These are phyloP conservation scores for Pangasianodon gigas DNA, from an alignment of 2,113 vertebrate species.

Conservation along the genomic window DNA sequence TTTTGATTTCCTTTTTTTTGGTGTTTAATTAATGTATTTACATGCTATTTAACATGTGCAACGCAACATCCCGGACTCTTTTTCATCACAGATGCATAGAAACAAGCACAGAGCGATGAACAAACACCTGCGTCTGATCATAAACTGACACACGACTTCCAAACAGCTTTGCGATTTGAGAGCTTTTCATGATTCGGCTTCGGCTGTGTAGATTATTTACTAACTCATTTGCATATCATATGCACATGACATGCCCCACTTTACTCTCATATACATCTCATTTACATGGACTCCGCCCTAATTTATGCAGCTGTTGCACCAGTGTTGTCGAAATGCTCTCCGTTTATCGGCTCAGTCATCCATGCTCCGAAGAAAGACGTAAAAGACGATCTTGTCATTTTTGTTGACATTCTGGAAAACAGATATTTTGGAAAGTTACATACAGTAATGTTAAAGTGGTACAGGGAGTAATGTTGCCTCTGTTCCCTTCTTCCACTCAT, in stretches of 20 bases:
- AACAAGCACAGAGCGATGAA: too few species aligned
- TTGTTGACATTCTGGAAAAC: neutral
- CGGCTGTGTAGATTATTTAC: neutral
- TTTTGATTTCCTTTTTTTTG: too few species aligned
- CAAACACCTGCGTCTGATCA: neutral
- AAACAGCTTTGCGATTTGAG: neutral
- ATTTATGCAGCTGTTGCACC: neutral
- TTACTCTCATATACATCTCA: neutral
- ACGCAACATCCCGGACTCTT: too few species aligned
- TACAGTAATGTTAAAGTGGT: neutral
- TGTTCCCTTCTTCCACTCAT: neutral
- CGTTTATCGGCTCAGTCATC: neutral
- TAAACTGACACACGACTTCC: neutral
- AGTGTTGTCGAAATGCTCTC: neutral
- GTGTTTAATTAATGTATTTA: too few species aligned
- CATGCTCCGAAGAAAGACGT: neutral
- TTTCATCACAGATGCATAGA: neutral
- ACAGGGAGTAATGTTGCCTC: neutral
- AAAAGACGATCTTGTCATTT: neutral
- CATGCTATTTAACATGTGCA: too few species aligned
- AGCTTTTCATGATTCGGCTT: neutral
- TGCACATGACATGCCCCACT: neutral
- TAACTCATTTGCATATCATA: neutral
- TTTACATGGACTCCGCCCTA: neutral
- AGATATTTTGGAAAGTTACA: neutral